Evolutionary conservation across 23 tunicate genomes (phyloP).

Genomic region (Pegea sp.): DNA sequence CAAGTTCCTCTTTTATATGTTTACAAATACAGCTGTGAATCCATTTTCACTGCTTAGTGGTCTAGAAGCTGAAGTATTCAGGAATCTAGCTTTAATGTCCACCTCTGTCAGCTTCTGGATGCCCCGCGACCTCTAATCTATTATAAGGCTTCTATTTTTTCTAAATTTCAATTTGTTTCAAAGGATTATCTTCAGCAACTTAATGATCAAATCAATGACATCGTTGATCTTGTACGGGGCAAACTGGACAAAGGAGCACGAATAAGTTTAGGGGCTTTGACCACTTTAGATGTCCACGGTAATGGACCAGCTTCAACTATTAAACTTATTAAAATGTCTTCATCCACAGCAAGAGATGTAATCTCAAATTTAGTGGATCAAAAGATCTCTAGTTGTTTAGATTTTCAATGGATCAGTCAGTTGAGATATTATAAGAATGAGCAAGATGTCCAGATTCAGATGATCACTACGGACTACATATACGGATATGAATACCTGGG

Average conservation of each 20-base stretch:
- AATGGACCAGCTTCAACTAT: no score
- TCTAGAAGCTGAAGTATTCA: no score
- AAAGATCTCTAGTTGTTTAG: slow-evolving; percentile 29
- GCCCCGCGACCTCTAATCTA: no score
- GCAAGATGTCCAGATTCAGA: slow-evolving; percentile 47
- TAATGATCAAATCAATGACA: slow-evolving; percentile 80
- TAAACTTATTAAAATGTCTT: no score
- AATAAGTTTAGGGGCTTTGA: slow-evolving; percentile 61
- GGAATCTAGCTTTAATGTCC: no score
- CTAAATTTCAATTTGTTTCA: not conserved
- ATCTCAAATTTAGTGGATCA: slow-evolving; percentile 58
- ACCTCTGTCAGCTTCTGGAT: no score
- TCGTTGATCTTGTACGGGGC: slow-evolving; percentile 78
- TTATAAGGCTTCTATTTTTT: no score
- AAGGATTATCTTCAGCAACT: slow-evolving; percentile 60
- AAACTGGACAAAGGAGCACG: slow-evolving; percentile 77
- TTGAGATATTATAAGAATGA: slow-evolving; percentile 61
- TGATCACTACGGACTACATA: slow-evolving; percentile 88
- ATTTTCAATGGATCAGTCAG: slow-evolving; percentile 83
- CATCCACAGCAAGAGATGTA: slow-evolving; percentile 65
- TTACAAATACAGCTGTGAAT: no score
- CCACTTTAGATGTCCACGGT: slow-evolving; percentile 92
- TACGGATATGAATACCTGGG: slow-evolving; percentile 98
- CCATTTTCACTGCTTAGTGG: no score
- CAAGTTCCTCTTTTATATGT: no score